Percentiles rank a stretch among this genome's conserved stretches.
Evolutionary conservation across 2,797 vertebrate species (phyloP).

Genomic region (Coregonus suidteri): DNA sequence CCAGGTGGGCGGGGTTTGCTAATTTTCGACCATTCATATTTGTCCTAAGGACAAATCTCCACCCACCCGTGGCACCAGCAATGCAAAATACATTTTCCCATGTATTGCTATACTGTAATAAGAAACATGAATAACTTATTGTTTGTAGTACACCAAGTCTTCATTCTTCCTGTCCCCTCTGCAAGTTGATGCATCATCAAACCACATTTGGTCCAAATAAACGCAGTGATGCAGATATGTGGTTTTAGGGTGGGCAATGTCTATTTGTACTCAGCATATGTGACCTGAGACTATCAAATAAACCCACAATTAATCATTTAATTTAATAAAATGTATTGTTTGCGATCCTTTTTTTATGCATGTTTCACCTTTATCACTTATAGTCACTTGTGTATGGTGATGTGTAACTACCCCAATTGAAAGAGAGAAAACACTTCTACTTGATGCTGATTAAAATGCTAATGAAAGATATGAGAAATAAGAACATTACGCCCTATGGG

Average conservation of each 20-base stretch:
- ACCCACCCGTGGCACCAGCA: no score
- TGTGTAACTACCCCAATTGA: not conserved
- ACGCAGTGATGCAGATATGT: not conserved
- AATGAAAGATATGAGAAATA: not conserved
- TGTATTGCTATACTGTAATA: not conserved
- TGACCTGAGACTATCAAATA: not conserved
- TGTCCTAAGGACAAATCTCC: no score
- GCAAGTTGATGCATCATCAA: constrained; percentile 3
- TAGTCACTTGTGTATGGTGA: not conserved
- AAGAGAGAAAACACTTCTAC: constrained; percentile 9
- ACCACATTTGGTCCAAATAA: not conserved
- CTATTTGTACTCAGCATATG: not conserved
- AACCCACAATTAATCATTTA: not conserved
- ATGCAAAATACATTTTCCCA: no score
- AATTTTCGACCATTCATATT: no score
- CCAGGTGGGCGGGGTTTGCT: no score
- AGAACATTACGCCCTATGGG: constrained; percentile 29
- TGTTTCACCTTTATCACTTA: not conserved
- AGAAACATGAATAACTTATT: not conserved
- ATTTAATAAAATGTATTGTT: not conserved
- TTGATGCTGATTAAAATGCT: not conserved
- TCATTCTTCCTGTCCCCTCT: not conserved
- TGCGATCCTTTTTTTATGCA: not conserved
- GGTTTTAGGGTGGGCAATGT: not conserved
- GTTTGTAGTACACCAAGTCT: not conserved